A percentile compares a stretch with the other conserved stretches of the same genome.
Conservation (phyloP, 2,888 invertebrate species). For the Synergus umbraculus region DNA sequence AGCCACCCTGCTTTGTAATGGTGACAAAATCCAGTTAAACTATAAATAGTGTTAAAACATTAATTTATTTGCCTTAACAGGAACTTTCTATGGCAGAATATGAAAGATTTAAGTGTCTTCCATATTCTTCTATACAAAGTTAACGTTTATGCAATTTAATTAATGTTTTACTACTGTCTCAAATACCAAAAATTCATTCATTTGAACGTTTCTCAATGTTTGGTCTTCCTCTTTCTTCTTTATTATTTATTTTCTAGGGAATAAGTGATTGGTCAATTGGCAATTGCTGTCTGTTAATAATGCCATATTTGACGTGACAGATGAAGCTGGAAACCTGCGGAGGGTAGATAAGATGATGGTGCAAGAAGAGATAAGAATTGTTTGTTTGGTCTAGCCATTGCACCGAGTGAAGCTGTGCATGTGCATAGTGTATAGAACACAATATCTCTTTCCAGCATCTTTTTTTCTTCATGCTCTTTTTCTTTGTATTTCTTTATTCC, state of each 20-base stretch:
- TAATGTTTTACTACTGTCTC: too few species aligned
- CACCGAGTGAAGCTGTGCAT: slow-evolving; percentile 20
- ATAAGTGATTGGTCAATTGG: slow-evolving; percentile 28
- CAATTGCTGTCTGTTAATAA: slow-evolving; percentile 27
- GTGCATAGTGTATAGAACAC: slow-evolving; percentile 9
- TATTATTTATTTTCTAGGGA: neutral
- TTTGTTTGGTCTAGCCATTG: slow-evolving; percentile 64
- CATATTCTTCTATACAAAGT: too few species aligned
- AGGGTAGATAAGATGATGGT: slow-evolving; percentile 57
- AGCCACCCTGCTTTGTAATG: too few species aligned
- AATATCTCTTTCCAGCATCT: slow-evolving; percentile 21
- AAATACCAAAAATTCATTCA: neutral
- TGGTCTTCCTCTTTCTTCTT: neutral
- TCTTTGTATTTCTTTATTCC: slow-evolving; percentile 11
- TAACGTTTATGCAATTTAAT: too few species aligned
- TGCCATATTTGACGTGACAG: slow-evolving; percentile 25
- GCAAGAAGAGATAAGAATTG: slow-evolving; percentile 65
- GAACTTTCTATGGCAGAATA: too few species aligned
- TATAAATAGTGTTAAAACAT: too few species aligned
- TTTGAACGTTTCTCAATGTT: neutral
- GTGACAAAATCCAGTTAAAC: too few species aligned
- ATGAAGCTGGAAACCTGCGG: slow-evolving; percentile 16
- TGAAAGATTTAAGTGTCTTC: too few species aligned
- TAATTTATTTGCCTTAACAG: too few species aligned
- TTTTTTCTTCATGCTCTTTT: neutral